Evolutionary conservation across 1,140 invertebrate species (phyloP), one percentile per base, ranked within the genome.

Genomic region (Bradysia coprophila): DNA sequence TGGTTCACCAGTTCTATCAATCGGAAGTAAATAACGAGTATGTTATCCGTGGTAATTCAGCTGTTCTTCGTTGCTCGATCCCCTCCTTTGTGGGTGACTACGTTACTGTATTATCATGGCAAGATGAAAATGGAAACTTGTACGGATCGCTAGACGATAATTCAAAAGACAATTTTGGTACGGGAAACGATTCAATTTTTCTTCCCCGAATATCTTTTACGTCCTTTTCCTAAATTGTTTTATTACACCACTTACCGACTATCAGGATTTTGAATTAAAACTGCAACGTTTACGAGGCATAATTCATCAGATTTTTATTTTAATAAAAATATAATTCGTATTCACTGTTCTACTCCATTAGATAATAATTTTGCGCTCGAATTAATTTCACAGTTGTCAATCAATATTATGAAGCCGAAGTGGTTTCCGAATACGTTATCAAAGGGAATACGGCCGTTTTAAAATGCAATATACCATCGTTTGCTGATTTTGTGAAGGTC

Each of bases 381-480:
- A n/a, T n/a, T n/a, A n/a, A n/a, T n/a, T n/a, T n/a, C n/a, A n/a
- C 69, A 91, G 90, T 93, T 57, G 81, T 91, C 23, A 81, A 80
- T 54, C 85, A 89, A 59, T 81, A 81, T 59, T 93, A 91, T 63
- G 82, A 90, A 59, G 79, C 88, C 18, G 83, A 90, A 63, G 81
- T 90, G 40, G 79, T 87, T n/a, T 87, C 87, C 32, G 88, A 89
- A 53, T 91, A 91, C 63, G 85, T 91, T 21, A 92, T 92, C 53
- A 73, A 81, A 43, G 89, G 88, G 40, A 92, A 92, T 62, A 83
- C 87, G 36, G 90, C 88, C 18, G 81, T 94, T 38, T 62, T 94
- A 32, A 91, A 90, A 63, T 94, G 90, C 61, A 85, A 80, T 49
- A 90, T 94, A 50, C 91, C 90, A 15, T 82, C 79, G 43, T 94